phyloP scores from a whole-genome alignment of 2,888 invertebrate genomes.

The Desoria tigrina region DNA sequence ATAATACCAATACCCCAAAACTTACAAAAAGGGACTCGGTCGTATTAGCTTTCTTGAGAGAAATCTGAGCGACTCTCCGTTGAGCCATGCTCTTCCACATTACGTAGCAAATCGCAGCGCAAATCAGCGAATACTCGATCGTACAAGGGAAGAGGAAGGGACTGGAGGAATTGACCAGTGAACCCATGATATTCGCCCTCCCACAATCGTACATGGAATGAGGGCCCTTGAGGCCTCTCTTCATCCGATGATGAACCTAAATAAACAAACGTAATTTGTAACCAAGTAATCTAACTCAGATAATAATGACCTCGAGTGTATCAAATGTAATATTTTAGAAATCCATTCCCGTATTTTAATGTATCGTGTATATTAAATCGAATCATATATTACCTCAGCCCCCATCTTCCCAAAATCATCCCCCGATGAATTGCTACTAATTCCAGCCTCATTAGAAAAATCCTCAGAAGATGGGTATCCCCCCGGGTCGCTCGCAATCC shows the following conservation, averaged over 20 bases:
- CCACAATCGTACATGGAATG: constrained; percentile 56
- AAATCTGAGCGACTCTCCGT: constrained; percentile 32
- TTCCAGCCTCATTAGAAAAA: neutral
- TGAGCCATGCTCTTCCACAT: constrained; percentile 59
- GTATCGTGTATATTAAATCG: neutral
- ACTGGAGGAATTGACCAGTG: constrained; percentile 67
- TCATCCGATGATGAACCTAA: constrained; percentile 24
- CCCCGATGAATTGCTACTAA: neutral
- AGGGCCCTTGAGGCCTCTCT: constrained; percentile 45
- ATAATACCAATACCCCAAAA: too few species aligned
- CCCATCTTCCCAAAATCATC: neutral
- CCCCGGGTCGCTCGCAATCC: neutral
- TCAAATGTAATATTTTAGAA: too few species aligned
- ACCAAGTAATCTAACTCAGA: too few species aligned
- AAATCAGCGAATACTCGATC: constrained; percentile 84
- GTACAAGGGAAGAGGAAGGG: constrained; percentile 87
- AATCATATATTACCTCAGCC: constrained; percentile 9
- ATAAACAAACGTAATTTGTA: too few species aligned
- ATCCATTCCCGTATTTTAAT: too few species aligned
- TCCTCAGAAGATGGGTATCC: neutral
- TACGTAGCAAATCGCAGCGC: constrained; percentile 16
- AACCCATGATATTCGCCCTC: constrained; percentile 62
- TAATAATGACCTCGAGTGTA: too few species aligned
- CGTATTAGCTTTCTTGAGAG: constrained; percentile 33
- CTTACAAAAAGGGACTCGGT: constrained; percentile 20